phyloP scores from a whole-genome alignment of 1,140 invertebrate genomes.

The Caenorhabditis inopinata region DNA sequence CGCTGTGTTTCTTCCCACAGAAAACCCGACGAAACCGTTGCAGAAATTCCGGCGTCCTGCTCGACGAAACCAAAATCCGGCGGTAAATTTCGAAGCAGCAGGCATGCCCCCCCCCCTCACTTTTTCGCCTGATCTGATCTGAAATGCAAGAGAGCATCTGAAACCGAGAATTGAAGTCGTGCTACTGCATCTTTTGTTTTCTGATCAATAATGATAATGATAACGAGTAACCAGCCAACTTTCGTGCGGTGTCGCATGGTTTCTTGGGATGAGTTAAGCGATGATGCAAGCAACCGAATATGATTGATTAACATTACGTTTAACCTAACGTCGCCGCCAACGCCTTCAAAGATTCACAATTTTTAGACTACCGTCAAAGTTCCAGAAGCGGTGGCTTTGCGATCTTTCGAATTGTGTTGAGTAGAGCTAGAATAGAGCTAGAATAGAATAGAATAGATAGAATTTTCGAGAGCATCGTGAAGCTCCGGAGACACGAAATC shows the following conservation, averaged over 20 bases:
- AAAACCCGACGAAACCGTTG: background rate
- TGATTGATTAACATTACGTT: background rate
- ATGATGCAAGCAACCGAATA: background rate
- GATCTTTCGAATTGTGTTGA: too few relatives aligned
- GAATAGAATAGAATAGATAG: too few relatives aligned
- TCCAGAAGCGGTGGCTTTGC: too few relatives aligned
- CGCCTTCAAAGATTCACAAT: too few relatives aligned
- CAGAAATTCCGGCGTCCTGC: conserved; percentile 15
- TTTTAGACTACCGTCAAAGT: too few relatives aligned
- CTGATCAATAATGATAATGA: background rate
- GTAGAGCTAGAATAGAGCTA: too few relatives aligned
- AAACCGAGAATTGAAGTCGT: background rate
- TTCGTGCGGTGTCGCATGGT: conserved; percentile 27
- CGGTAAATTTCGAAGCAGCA: background rate
- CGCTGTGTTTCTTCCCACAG: too few relatives aligned
- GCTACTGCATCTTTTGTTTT: background rate
- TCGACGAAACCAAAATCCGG: conserved; percentile 19
- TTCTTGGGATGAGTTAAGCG: background rate
- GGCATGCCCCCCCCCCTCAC: too few relatives aligned
- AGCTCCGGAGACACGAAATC: background rate
- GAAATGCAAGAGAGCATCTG: background rate
- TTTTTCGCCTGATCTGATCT: conserved; percentile 9
- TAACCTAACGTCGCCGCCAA: too few relatives aligned
- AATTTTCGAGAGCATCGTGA: too few relatives aligned
- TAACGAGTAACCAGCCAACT: background rate